These are phyloP conservation scores for Zaprionus lineosus DNA, from an alignment of 2,888 invertebrate genomes.

Conservation along the genomic window DNA sequence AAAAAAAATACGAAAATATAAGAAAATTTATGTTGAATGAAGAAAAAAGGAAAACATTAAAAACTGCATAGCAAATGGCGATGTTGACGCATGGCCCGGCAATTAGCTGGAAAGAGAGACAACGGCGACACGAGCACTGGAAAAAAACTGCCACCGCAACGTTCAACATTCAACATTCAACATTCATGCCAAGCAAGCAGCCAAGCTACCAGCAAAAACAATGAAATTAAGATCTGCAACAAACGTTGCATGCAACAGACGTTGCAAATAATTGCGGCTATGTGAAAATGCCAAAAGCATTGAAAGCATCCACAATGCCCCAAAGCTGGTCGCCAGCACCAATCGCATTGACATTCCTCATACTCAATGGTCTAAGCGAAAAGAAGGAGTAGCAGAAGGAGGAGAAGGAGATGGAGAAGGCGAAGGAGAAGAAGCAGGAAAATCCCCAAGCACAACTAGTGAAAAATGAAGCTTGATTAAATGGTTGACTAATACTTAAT, in stretches of 20 bases:
- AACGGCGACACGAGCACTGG: constrained; percentile 18
- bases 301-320: constrained; percentile 13
- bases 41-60: neutral
- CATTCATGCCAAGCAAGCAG: constrained; percentile 10
- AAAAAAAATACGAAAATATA: constrained; percentile 13
- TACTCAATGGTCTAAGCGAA: too few species aligned
- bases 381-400: too few species aligned
- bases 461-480: constrained; percentile 2
- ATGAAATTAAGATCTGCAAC: constrained; percentile 37
- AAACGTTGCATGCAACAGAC: constrained; percentile 43
- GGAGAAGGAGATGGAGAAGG: too few species aligned
- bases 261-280: constrained; percentile 49
- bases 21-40: constrained; percentile 33
- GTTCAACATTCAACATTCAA: too few species aligned
- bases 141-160: constrained; percentile 40
- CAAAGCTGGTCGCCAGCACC: neutral
- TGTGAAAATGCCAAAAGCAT: constrained; percentile 52
- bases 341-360: constrained; percentile 31
- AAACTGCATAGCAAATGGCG: constrained; percentile 41
- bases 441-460: too few species aligned
- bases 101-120: constrained; percentile 34
- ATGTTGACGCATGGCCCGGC: constrained; percentile 44
- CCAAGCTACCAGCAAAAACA: constrained; percentile 35
- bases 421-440: too few species aligned
- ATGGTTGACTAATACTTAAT: too few species aligned